A percentile compares a stretch with the other conserved stretches of the same genome.
Evolutionary conservation across 2,888 invertebrate genomes (phyloP).

Genomic region (Epinotia ramella): DNA sequence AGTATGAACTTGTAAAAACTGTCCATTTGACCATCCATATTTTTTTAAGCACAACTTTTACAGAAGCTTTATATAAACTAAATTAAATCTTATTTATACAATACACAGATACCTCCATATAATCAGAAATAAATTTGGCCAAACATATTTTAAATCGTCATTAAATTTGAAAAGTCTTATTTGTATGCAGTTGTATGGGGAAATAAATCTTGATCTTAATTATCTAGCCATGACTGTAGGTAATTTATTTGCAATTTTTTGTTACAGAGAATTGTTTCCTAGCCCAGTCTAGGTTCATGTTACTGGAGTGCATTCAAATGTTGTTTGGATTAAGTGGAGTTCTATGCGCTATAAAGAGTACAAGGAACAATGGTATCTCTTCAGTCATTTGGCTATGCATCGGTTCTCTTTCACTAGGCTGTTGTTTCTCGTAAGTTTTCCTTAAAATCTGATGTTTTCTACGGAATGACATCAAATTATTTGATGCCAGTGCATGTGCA

Average conservation of each 20-base stretch:
- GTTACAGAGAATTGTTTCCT: conserved; percentile 93
- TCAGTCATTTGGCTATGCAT: conserved; percentile 89
- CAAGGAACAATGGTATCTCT: conserved; percentile 64
- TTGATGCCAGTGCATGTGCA: background rate
- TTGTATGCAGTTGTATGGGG: no score
- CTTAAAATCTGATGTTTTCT: background rate
- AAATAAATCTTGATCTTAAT: no score
- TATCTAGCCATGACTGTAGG: no score
- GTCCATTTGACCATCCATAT: no score
- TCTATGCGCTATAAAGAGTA: conserved; percentile 81
- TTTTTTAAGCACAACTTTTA: no score
- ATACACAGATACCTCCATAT: no score
- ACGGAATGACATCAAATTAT: background rate
- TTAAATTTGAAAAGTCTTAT: no score
- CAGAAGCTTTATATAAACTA: no score
- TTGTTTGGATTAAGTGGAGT: conserved; percentile 93
- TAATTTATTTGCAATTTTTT: conserved; percentile 32
- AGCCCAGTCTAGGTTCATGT: conserved; percentile 96
- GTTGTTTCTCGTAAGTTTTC: conserved; percentile 88
- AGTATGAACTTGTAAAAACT: no score
- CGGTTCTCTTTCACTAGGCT: conserved; percentile 87
- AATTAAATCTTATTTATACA: no score
- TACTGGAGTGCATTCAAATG: conserved; percentile 96
- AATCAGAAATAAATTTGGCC: no score
- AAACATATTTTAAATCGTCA: no score